A percentile compares a stretch with the other conserved stretches of the same genome.
phyloP scores from a whole-genome alignment of 2,888 invertebrate species.

The Eilema sororculum region DNA sequence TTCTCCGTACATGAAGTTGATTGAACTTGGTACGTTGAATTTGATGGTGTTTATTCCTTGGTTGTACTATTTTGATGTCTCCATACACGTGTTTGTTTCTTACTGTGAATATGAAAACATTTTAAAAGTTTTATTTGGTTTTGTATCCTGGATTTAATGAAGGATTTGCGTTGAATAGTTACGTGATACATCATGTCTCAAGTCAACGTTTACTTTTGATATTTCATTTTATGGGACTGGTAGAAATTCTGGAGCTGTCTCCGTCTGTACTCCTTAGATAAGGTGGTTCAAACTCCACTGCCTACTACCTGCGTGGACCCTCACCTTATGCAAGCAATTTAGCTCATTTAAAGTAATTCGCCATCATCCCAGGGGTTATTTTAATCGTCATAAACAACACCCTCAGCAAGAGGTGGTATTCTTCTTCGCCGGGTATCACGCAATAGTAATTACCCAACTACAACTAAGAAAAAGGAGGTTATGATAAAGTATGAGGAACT shows the following conservation, averaged over 20 bases:
- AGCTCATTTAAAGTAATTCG: too few relatives aligned
- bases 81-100: conserved; percentile 46
- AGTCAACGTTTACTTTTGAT: not conserved
- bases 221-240: not conserved
- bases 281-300: not conserved
- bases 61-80: conserved; percentile 54
- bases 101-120: conserved; percentile 35
- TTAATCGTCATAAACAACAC: not conserved
- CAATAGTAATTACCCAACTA: too few relatives aligned
- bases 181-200: not conserved
- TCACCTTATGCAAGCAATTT: too few relatives aligned
- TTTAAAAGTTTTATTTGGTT: conserved; percentile 14
- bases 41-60: conserved; percentile 60
- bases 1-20: conserved; percentile 84
- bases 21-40: conserved; percentile 71
- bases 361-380: too few relatives aligned
- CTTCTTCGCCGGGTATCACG: not conserved
- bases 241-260: not conserved
- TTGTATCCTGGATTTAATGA: conserved; percentile 19
- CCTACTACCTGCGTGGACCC: too few relatives aligned
- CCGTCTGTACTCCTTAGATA: not conserved
- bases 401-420: not conserved
- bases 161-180: conserved; percentile 1
- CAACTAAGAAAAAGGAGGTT: too few relatives aligned
- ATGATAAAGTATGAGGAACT: conserved; percentile 1